These are phyloP conservation scores for Tinea trinotella DNA, from an alignment of 2,888 invertebrate genomes.

Conservation along the genomic window DNA sequence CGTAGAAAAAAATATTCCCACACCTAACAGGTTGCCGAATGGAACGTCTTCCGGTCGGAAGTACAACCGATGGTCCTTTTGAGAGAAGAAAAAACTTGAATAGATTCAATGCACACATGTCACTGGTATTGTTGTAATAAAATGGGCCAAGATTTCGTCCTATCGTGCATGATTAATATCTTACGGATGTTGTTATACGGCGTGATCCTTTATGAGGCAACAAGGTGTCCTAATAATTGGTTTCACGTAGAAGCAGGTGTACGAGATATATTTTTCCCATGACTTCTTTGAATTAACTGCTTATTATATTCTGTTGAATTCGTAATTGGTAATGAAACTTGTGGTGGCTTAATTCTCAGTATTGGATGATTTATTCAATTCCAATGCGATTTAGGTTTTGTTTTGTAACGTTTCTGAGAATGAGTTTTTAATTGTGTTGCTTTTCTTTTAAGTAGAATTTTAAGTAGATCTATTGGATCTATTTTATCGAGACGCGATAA, in stretches of 20 bases:
- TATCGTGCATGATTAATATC: conserved; percentile 5
- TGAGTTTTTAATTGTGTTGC: background rate
- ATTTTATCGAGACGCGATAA: too few species aligned
- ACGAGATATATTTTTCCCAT: conserved; percentile 13
- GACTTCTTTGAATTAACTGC: conserved; percentile 6
- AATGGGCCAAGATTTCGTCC: conserved; percentile 17
- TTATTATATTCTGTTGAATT: conserved; percentile 1
- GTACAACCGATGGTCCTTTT: conserved; percentile 60
- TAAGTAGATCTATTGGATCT: background rate
- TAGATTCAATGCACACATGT: conserved; percentile 54
- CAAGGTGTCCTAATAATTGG: conserved; percentile 14
- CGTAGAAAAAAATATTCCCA: conserved; percentile 55
- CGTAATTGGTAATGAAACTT: conserved; percentile 3
- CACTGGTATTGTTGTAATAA: conserved; percentile 25
- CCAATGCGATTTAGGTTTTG: background rate
- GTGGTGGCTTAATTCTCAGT: conserved; percentile 7
- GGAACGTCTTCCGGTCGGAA: conserved; percentile 65
- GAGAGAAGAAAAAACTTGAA: conserved; percentile 39
- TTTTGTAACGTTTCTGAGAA: conserved; percentile 2
- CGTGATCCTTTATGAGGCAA: conserved; percentile 34
- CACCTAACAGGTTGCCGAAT: conserved; percentile 64
- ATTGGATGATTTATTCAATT: conserved; percentile 8
- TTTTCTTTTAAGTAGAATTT: background rate
- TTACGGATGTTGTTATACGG: conserved; percentile 25
- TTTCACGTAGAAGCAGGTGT: conserved; percentile 10